Conservation (phyloP, 2,888 invertebrate species). For the Asteroscopus sphinx region DNA sequence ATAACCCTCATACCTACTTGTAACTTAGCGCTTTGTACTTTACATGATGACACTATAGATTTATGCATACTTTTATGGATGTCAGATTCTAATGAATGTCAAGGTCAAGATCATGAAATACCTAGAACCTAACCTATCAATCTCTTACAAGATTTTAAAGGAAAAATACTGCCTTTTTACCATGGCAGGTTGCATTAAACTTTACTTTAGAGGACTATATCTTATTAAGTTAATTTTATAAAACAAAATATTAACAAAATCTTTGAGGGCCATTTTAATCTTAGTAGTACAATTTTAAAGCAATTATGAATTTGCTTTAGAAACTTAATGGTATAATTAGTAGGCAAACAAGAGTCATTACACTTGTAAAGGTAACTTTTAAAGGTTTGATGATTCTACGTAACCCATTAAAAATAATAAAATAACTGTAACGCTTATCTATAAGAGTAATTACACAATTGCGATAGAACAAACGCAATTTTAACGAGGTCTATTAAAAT, state of each 20-base stretch:
- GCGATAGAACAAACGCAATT: too few species aligned
- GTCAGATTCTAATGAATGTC: not conserved
- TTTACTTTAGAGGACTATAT: not conserved
- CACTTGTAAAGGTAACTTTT: conserved; percentile 24
- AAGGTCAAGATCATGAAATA: conserved; percentile 19
- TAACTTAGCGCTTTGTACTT: too few species aligned
- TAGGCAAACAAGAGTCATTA: conserved; percentile 42
- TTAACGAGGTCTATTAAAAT: too few species aligned
- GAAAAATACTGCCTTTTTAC: not conserved
- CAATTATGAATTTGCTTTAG: conserved; percentile 35
- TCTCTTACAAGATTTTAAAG: not conserved
- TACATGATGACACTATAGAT: too few species aligned
- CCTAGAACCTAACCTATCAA: too few species aligned
- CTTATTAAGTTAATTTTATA: conserved; percentile 5
- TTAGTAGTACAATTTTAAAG: conserved; percentile 19
- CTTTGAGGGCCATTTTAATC: conserved; percentile 24
- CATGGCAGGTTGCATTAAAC: not conserved
- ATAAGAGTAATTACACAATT: too few species aligned
- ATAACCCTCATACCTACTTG: too few species aligned
- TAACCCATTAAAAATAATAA: conserved; percentile 22
- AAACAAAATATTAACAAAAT: conserved; percentile 20
- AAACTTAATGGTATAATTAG: conserved; percentile 49
- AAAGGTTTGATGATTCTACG: conserved; percentile 18
- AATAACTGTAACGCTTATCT: not conserved
- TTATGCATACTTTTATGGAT: conserved; percentile 1